Evolutionary conservation across 2,888 invertebrate species (phyloP).

Genomic region (Thera obeliscata): DNA sequence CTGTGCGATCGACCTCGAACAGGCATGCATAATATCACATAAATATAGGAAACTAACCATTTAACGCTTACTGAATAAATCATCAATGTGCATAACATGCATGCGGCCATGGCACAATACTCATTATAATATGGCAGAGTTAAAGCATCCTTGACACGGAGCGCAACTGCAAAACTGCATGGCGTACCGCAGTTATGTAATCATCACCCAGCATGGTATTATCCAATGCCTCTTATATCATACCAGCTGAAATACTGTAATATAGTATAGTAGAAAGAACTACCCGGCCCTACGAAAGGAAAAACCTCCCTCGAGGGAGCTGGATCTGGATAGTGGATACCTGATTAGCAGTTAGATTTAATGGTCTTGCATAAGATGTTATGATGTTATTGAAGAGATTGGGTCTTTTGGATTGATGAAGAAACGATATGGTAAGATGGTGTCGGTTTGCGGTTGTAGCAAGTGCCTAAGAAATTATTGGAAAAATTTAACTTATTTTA

Average conservation of each 20-base stretch:
- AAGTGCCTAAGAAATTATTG: too few species aligned
- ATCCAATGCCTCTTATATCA: conserved; percentile 62
- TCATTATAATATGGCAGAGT: conserved; percentile 62
- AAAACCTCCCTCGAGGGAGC: too few species aligned
- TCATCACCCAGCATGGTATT: conserved; percentile 60
- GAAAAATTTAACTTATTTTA: too few species aligned
- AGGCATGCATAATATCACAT: conserved; percentile 10
- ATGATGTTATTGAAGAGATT: too few species aligned
- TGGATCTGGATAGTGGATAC: too few species aligned
- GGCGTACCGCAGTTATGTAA: conserved; percentile 67
- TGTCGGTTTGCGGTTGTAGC: too few species aligned
- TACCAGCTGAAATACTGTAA: conserved; percentile 43
- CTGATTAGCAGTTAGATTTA: too few species aligned
- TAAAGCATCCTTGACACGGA: conserved; percentile 76
- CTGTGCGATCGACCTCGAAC: conserved; percentile 14
- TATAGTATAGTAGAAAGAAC: not conserved
- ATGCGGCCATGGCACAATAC: conserved; percentile 67
- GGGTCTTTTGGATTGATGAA: too few species aligned
- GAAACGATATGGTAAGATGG: too few species aligned
- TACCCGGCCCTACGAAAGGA: not conserved
- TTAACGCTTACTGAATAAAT: conserved; percentile 39
- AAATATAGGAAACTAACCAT: conserved; percentile 31
- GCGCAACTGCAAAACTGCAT: conserved; percentile 45
- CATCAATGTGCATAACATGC: conserved; percentile 44
- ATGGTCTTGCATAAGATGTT: too few species aligned